Base-by-base conservation (phyloP, 2,888 invertebrate species). In the Embidobia sp. region DNA sequence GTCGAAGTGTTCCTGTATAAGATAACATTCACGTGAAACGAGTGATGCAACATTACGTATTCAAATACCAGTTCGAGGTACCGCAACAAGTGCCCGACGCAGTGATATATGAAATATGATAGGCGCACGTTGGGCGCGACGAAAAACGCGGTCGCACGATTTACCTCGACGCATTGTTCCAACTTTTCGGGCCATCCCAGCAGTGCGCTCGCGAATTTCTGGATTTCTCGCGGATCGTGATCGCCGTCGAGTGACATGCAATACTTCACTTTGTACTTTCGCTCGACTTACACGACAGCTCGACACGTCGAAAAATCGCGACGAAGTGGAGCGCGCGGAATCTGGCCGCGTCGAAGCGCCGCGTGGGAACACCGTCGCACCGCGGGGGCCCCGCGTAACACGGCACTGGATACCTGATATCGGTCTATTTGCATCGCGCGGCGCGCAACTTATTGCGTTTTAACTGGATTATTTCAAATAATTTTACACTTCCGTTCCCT, bases 361-460 rank as follows among this genome's bases (percentile, higher is more conserved):
- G 55, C 69, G 75, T 69, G 75, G 67, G 67, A 75, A 75, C 63
- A 53, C 4, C 75, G 55, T 55, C 63, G 57, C 67, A 55, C 75
- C 35, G 63, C 67, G 29, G 75, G 67, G 42, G 67, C 42, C 49
- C 40, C 64, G 63, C 70, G 76, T 76, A 76, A 76, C 76, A 76
- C 66, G 64, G 59, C 64, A 49, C 70, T 66, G 59, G 64, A 49
- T 76, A 51, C 63, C 48, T 35, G 66, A 72, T 77, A 77, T 77
- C 75, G 55, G 13, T 53, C 35, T 33, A 44, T 44, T 74, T 51
- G 53, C 37, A 74, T 53, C 66, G 22, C 64, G 46, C 29, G 46
- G 37, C 51, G 18, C 11, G 51, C 55, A 57, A 76, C 76, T 55
- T 53, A 53, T 63, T 63, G 18, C 66, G 33, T 26, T 55, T 76